These are phyloP conservation scores for Leuciscus waleckii DNA, from an alignment of 2,797 vertebrate genomes.

Conservation along the genomic window DNA sequence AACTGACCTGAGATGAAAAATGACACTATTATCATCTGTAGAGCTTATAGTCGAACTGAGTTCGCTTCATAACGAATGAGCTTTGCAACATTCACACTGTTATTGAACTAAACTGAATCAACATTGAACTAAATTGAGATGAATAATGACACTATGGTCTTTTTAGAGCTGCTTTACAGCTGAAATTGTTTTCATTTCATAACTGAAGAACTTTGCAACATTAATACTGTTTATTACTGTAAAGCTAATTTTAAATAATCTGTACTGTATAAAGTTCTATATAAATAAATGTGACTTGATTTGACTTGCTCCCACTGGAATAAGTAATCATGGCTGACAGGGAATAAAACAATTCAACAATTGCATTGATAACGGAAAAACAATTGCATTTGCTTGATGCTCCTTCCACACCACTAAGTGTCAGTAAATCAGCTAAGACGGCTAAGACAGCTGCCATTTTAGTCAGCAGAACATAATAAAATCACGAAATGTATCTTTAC, in stretches of 20 bases:
- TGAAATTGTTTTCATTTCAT: not conserved
- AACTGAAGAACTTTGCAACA: not conserved
- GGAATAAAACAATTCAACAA: not conserved
- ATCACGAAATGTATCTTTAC: not conserved
- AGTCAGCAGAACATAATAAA: not conserved
- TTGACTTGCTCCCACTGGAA: not conserved
- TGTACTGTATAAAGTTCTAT: not conserved
- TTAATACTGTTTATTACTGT: not conserved
- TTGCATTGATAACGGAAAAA: not conserved
- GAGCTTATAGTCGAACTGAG: not conserved
- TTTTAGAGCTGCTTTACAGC: not conserved
- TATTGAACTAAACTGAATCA: not conserved
- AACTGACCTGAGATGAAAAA: not conserved
- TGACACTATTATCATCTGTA: not conserved
- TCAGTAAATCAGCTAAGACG: not conserved
- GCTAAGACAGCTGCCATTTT: too few species aligned
- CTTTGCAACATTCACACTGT: not conserved
- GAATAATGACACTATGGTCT: not conserved
- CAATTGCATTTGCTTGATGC: not conserved
- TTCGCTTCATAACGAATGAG: not conserved
- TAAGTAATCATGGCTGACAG: not conserved
- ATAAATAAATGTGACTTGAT: not conserved
- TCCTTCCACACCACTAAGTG: not conserved
- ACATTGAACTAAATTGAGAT: not conserved
- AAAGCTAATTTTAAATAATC: not conserved